A percentile compares a stretch with the other conserved stretches of the same genome.
phyloP scores from a whole-genome alignment of 2,113 vertebrate species.

The Phaethornis superciliosus region DNA sequence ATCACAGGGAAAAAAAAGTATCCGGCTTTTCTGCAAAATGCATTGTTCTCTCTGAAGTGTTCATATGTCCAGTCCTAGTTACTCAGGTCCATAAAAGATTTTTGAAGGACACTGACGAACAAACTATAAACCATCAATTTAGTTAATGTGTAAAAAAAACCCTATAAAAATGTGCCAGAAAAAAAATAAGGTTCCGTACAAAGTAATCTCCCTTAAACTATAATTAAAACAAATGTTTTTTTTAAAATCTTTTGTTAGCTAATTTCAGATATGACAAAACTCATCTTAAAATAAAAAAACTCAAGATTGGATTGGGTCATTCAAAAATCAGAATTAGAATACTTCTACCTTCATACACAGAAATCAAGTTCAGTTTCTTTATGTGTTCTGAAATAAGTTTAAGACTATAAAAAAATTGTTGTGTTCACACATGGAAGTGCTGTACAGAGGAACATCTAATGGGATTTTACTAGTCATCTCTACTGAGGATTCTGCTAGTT shows the following conservation, averaged over 20 bases:
- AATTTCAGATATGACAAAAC: background rate
- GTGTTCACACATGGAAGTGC: background rate
- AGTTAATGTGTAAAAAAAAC: background rate
- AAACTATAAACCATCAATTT: background rate
- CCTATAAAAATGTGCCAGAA: background rate
- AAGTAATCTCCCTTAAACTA: background rate
- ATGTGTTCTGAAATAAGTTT: background rate
- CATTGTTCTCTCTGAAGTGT: background rate
- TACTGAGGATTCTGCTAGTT: background rate
- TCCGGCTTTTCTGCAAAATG: background rate
- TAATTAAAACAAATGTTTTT: background rate
- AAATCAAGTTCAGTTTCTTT: background rate
- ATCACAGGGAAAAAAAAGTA: fast-evolving
- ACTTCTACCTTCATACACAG: background rate
- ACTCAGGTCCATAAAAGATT: background rate
- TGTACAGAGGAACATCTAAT: background rate
- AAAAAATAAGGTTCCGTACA: background rate
- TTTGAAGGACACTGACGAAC: background rate
- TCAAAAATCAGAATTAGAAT: background rate
- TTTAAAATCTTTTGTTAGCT: background rate
- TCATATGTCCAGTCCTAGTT: background rate
- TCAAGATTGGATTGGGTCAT: background rate
- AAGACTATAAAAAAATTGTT: background rate
- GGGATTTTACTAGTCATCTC: background rate
- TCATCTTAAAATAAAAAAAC: background rate